Evolutionary conservation across 2,888 invertebrate genomes (phyloP).

Genomic region (Dione vanillae): DNA sequence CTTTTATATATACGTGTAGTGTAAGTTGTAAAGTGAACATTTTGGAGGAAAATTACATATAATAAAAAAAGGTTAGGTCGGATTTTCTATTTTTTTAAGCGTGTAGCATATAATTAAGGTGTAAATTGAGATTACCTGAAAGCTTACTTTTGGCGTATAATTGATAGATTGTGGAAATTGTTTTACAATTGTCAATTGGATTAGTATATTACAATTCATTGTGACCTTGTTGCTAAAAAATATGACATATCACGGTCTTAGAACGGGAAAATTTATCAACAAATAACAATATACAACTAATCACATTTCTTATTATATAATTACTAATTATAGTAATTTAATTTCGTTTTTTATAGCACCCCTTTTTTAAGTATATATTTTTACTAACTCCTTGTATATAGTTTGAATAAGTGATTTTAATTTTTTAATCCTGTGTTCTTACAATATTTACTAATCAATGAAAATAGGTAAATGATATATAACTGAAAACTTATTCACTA

Average conservation of each 20-base stretch:
- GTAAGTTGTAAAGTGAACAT: neutral
- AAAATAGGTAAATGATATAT: too few relatives aligned
- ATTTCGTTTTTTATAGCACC: too few relatives aligned
- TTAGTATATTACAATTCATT: neutral
- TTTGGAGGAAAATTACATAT: neutral
- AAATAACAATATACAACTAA: neutral
- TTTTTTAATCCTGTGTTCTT: neutral
- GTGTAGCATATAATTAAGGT: neutral
- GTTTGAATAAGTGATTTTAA: too few relatives aligned
- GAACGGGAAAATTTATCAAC: slow-evolving; percentile 6
- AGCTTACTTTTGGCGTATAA: neutral
- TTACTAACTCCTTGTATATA: too few relatives aligned
- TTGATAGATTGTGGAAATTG: neutral
- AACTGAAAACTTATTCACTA: neutral
- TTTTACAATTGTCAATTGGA: neutral
- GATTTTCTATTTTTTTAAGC: neutral
- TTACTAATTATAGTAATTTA: too few relatives aligned
- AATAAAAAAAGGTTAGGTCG: slow-evolving; percentile 7
- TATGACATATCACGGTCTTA: slow-evolving; percentile 19
- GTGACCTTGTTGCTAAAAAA: slow-evolving; percentile 28
- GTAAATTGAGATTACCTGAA: neutral
- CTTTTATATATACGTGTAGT: neutral
- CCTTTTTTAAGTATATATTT: too few relatives aligned
- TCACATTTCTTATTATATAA: too few relatives aligned
- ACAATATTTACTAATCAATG: neutral